Evolutionary conservation across 2,113 vertebrate genomes (phyloP), one percentile per base, ranked within the genome.

Genomic region (Thryonomys swinderianus): DNA sequence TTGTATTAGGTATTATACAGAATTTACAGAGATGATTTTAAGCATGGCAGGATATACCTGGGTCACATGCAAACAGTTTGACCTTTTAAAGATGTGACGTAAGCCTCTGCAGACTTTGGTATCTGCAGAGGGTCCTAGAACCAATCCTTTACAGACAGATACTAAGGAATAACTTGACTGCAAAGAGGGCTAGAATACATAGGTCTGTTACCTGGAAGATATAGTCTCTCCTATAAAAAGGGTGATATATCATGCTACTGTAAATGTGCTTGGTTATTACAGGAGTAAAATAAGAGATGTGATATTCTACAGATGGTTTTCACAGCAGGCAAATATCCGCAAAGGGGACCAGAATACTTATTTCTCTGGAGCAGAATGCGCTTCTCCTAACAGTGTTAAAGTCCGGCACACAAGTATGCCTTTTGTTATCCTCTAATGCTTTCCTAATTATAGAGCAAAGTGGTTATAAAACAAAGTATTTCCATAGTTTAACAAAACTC

Each of bases 381-480:
- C 53, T 12, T 78, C 25, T 34, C 30, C 25, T n/a, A 45, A 8
- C 25, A 66, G 27, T 62, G 67, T 34, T 66, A 34, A 66, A 17
- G 30, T 34, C 10, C 69, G 23, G 11, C 37, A 32, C 25, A 3
- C 34, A 59, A 51, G 55, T 12, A 62, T 73, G 40, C 5, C 27
- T 5, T 59, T 5, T 57, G 55, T 18, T 83, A 55, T 9, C 67
- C 74, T 82, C 27, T 61, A 74, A 88, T 37, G 34, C 61, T 90
- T 90, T 85, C 90, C 48, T 59, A 90, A 37, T 73, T 25, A 88
- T 34, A 69, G 71, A 61, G 62, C 74, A 67, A 83, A 83, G 34
- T 30, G 45, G 14, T 55, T 55, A 55, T 34, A 71, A 81, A 61
- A 53, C 74, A 69, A 83, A 79, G 40, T 32, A 45, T 40, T 93